A percentile compares a stretch with the other conserved stretches of the same genome.
Evolutionary conservation across 2,113 vertebrate species (phyloP).

Genomic region (Spheniscus mendiculus): DNA sequence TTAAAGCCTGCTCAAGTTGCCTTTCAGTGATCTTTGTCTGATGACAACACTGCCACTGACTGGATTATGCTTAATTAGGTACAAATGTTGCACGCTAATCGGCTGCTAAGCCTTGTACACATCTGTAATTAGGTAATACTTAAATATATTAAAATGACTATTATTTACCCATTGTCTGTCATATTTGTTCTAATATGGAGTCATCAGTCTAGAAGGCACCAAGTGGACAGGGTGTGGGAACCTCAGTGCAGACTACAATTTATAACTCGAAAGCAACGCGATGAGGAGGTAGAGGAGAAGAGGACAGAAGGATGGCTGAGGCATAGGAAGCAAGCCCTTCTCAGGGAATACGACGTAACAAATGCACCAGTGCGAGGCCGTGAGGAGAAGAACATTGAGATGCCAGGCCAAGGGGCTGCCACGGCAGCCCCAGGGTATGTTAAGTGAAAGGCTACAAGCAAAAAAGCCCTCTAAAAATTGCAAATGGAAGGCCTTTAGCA

Average conservation of each 20-base stretch:
- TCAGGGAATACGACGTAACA: not conserved
- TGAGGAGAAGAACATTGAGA: not conserved
- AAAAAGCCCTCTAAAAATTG: not conserved
- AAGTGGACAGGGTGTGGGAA: not conserved
- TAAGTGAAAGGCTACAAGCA: not conserved
- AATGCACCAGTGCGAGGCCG: not conserved
- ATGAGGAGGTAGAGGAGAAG: not conserved
- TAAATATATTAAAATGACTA: not conserved
- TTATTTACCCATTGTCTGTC: not conserved
- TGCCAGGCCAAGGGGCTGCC: not conserved
- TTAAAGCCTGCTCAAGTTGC: not conserved
- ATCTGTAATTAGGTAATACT: not conserved
- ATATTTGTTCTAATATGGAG: not conserved
- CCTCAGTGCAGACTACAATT: not conserved
- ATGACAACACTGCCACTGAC: not conserved
- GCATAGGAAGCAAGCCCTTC: not conserved
- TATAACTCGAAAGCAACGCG: rapidly evolving
- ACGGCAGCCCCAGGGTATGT: not conserved
- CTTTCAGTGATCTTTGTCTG: not conserved
- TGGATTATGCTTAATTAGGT: not conserved
- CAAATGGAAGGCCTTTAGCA: not conserved
- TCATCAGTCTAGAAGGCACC: not conserved
- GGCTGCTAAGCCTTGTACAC: not conserved
- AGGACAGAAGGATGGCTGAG: not conserved
- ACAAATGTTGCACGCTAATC: not conserved